phyloP scores from a whole-genome alignment of 2,113 vertebrate species.

The Nibea coibor region DNA sequence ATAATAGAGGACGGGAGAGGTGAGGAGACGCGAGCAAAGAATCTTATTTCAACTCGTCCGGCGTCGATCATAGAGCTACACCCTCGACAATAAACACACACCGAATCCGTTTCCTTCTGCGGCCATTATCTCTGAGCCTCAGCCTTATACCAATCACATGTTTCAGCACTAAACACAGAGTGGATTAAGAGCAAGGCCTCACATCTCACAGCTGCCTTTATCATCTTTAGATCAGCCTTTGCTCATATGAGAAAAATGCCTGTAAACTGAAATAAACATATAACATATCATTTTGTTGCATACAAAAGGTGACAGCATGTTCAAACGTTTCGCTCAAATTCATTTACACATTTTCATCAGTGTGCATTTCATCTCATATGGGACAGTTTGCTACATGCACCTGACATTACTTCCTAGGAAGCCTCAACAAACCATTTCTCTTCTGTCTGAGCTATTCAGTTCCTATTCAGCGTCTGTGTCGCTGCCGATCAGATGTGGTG shows the following conservation, averaged over 20 bases:
- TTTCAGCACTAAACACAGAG: constrained; percentile 12
- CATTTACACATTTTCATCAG: not conserved
- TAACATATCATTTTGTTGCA: not conserved
- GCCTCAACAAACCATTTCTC: not conserved
- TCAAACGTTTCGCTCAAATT: not conserved
- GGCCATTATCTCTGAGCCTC: not conserved
- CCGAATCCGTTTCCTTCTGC: not conserved
- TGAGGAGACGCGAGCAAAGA: constrained; percentile 49
- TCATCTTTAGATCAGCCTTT: no score
- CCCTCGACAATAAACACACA: constrained; percentile 10
- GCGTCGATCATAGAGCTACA: not conserved
- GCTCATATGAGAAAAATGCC: not conserved
- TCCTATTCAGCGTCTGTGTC: not conserved
- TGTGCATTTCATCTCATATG: not conserved
- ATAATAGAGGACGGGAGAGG: constrained; percentile 48
- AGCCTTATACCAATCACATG: constrained; percentile 15
- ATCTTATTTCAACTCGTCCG: constrained; percentile 39
- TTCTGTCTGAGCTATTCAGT: not conserved
- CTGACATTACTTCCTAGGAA: not conserved
- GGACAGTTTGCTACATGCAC: not conserved
- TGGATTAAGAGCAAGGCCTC: constrained; percentile 23
- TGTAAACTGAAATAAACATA: not conserved
- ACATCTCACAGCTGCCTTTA: not conserved
- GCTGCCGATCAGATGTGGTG: not conserved
- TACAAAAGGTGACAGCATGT: not conserved